Percentiles rank a stretch among this genome's conserved stretches.
phyloP scores from a whole-genome alignment of 2,888 invertebrate species.

The Cheilosia scutellata region DNA sequence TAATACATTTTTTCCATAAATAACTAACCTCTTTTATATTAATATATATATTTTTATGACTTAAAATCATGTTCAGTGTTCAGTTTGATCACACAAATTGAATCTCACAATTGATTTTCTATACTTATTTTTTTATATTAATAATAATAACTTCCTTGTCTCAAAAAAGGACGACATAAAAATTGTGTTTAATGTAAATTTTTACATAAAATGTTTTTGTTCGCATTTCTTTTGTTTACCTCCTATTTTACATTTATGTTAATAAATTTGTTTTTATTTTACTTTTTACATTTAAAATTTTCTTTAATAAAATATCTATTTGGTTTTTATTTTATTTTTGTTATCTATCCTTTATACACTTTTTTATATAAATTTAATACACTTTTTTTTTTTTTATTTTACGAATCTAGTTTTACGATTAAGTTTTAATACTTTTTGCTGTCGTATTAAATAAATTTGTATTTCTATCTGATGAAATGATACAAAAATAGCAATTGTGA shows the following conservation, averaged over 20 bases:
- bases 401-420: slow-evolving; percentile 47
- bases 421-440: slow-evolving; percentile 54
- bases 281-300: slow-evolving; percentile 63
- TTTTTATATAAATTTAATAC: slow-evolving; percentile 43
- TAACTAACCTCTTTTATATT: slow-evolving; percentile 56
- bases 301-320: slow-evolving; percentile 72
- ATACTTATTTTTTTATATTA: slow-evolving; percentile 19
- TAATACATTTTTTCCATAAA: slow-evolving; percentile 28
- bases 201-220: slow-evolving; percentile 52
- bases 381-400: slow-evolving; percentile 26
- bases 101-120: slow-evolving; percentile 75
- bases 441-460: slow-evolving; percentile 22
- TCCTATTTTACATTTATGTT: slow-evolving; percentile 51
- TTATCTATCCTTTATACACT: slow-evolving; percentile 40
- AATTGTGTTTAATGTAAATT: slow-evolving; percentile 62
- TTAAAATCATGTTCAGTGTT: slow-evolving; percentile 74
- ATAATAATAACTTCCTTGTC: slow-evolving; percentile 72
- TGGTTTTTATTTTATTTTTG: slow-evolving; percentile 30
- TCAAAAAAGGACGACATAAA: slow-evolving; percentile 67
- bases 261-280: slow-evolving; percentile 56
- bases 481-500: slow-evolving; percentile 10
- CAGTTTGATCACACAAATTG: slow-evolving; percentile 73
- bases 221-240: slow-evolving; percentile 6
- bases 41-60: slow-evolving; percentile 74
- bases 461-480: slow-evolving; percentile 3